These are phyloP conservation scores for Leptinotarsa tumamoca DNA, from an alignment of 2,888 invertebrate species.

Conservation along the genomic window DNA sequence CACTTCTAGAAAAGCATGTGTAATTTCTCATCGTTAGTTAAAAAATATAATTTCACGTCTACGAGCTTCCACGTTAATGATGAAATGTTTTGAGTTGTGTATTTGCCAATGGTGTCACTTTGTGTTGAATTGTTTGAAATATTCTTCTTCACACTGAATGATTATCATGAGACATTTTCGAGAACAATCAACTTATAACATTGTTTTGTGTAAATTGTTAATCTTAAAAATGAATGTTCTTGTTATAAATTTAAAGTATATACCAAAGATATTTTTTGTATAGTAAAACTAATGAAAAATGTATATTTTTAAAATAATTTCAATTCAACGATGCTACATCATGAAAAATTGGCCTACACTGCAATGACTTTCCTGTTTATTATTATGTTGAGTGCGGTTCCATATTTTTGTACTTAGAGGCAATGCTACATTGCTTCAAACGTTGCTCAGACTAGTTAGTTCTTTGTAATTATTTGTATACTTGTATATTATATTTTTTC, in stretches of 20 bases:
- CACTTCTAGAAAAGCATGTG: constrained; percentile 6
- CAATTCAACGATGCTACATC: constrained; percentile 54
- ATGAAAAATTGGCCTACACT: constrained; percentile 46
- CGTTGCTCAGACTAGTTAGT: constrained; percentile 53
- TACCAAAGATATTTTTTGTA: constrained; percentile 67
- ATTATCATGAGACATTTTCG: constrained; percentile 6
- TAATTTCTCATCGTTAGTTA: constrained; percentile 14
- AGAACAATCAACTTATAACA: constrained; percentile 14
- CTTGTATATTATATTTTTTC: constrained; percentile 32
- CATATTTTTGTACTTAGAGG: constrained; percentile 54
- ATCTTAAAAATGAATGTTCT: constrained; percentile 54
- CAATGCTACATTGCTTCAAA: constrained; percentile 48
- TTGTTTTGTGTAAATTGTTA: constrained; percentile 55
- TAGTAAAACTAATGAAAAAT: constrained; percentile 60
- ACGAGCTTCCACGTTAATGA: constrained; percentile 52
- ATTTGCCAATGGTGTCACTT: background rate
- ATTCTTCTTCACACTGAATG: background rate
- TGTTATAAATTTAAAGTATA: constrained; percentile 63
- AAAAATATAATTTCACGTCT: constrained; percentile 37
- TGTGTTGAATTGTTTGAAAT: background rate
- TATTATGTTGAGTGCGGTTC: constrained; percentile 47
- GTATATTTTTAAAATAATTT: constrained; percentile 61
- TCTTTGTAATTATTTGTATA: constrained; percentile 44
- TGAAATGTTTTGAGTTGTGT: background rate
- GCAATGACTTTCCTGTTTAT: constrained; percentile 42